Evolutionary conservation across 2,113 vertebrate species (phyloP).

Genomic region (Ictidomys tridecemlineatus): DNA sequence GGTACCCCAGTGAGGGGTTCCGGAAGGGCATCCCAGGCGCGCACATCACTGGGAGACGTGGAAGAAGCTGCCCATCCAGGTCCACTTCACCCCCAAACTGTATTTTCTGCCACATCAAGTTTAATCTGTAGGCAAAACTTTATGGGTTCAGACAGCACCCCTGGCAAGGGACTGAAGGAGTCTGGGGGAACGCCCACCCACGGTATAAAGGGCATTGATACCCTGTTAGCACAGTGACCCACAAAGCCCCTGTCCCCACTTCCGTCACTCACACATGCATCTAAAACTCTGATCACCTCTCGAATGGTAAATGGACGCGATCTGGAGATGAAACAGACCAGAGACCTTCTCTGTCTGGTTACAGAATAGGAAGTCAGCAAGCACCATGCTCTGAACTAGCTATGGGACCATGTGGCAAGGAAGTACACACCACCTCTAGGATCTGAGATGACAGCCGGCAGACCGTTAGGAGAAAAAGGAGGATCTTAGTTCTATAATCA

Average conservation of each 20-base stretch:
- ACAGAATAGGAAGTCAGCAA: background rate
- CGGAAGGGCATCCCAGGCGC: background rate
- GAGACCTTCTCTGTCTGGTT: background rate
- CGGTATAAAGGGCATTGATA: too few relatives aligned
- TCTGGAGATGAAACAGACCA: background rate
- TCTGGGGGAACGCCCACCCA: background rate
- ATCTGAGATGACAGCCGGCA: background rate
- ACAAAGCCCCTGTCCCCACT: background rate
- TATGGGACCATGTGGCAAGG: background rate
- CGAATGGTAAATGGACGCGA: background rate
- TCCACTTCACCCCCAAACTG: background rate
- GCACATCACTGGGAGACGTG: background rate
- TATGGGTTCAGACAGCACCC: background rate
- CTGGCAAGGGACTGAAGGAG: background rate
- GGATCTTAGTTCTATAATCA: background rate
- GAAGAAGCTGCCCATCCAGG: background rate
- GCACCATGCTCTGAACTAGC: background rate
- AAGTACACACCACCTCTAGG: background rate
- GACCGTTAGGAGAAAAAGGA: background rate
- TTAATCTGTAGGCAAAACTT: background rate
- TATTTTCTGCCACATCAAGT: background rate
- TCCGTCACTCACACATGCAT: background rate
- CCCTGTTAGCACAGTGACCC: background rate
- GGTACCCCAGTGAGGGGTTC: background rate
- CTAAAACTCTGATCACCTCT: background rate